Base-by-base conservation (phyloP, 2,113 vertebrate genomes). In the Xiphorhynchus elegans region DNA sequence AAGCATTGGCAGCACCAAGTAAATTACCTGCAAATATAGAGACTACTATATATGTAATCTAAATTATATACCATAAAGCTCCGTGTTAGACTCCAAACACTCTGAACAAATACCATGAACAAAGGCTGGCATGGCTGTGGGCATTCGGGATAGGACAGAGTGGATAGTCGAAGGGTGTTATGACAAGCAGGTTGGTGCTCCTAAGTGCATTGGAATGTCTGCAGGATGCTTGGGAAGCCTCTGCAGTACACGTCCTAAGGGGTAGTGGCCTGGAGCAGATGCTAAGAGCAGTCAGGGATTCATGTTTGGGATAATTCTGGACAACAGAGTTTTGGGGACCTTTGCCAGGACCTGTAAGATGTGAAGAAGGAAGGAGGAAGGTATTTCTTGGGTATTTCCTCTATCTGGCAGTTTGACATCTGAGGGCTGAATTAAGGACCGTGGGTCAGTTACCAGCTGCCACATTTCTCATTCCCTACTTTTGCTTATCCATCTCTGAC, bases 171-270 rank as follows among this genome's bases (percentile, higher is more conserved):
- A 80, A 70, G 33, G 4, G 13, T 50, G 72, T 29, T n/a, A 66
- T 2, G 5, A 62, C 49, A 62, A 78, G 37, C 56, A 85, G n/a
- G 26, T 0, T 49, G 33, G 9, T 39, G 25, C 7, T 44, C 9
- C 14, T 21, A 17, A n/a, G 50, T 19, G 33, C 42, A 16, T 15
- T 7, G 17, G 62, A 2, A 29, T 7, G 10, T 6, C 56, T 70
- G 52, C 18, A 75, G 66, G 58, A 70, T 13, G n/a, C 40, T 56
- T 20, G 10, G 53, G 52, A 87, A 84, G 28, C 25, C 7, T 53
- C 35, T 42, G 19, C 7, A 3, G 1, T 46, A 19, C 3, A 1
- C 1, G 2, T 58, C 40, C 35, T 56, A 77, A 47, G 15, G 64
- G 52, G 47, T 35, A 20, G 13, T 18, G 35, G 2, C 33, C n/a